Conservation (phyloP, 2,888 invertebrate genomes). For the Ophonus ardosiacus region DNA sequence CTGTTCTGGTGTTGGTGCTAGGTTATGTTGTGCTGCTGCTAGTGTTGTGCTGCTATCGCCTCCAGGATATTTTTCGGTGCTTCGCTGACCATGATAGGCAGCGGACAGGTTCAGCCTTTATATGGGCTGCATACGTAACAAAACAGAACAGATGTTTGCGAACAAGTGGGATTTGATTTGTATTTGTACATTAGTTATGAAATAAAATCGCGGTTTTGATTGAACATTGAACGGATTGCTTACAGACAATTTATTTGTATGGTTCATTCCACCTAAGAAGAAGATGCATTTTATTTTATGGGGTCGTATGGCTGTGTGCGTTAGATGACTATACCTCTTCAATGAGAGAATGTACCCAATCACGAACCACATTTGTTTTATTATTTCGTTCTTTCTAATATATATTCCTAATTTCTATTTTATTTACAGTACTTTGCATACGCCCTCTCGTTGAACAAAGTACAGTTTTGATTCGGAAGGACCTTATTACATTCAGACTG, state of each 20-base stretch:
- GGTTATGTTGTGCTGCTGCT: neutral
- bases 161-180: neutral
- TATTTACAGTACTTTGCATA: no score
- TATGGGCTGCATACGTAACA: constrained; percentile 26
- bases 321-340: no score
- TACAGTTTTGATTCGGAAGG: no score
- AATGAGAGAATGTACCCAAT: no score
- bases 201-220: neutral
- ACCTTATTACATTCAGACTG: no score
- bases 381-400: no score
- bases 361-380: no score
- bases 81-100: constrained; percentile 29
- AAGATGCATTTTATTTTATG: no score
- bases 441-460: no score
- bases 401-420: no score
- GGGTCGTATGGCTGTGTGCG: no score
- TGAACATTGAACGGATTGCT: neutral
- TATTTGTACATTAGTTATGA: neutral
- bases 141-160: constrained; percentile 27
- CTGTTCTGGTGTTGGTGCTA: neutral
- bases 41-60: constrained; percentile 10
- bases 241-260: neutral
- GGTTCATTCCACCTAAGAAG: no score
- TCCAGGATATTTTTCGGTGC: constrained; percentile 24
- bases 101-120: constrained; percentile 39